phyloP scores from a whole-genome alignment of 2,888 invertebrate species.

The Brenthis daphne region DNA sequence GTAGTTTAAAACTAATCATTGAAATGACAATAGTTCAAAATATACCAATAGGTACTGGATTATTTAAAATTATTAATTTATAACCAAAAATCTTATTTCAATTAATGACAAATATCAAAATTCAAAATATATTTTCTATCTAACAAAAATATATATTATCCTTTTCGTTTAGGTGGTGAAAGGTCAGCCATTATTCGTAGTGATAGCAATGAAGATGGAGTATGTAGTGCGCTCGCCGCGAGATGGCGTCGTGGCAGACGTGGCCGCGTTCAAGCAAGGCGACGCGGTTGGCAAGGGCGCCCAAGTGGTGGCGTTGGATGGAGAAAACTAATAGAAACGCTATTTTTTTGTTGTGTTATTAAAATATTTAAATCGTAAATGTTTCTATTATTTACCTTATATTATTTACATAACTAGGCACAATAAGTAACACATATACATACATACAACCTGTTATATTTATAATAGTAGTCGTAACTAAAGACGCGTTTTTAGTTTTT shows the following conservation, averaged over 20 bases:
- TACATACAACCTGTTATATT: too few relatives aligned
- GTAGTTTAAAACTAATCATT: too few relatives aligned
- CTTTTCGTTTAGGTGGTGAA: conserved; percentile 83
- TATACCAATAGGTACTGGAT: too few relatives aligned
- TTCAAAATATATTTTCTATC: too few relatives aligned
- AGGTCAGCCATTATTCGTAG: conserved; percentile 95
- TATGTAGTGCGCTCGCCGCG: conserved; percentile 93
- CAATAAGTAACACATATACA: too few relatives aligned
- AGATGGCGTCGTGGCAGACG: conserved; percentile 88
- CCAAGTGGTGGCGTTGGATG: conserved; percentile 82
- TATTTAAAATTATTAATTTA: too few relatives aligned
- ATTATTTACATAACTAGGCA: background rate
- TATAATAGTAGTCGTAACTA: too few relatives aligned
- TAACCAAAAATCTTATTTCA: too few relatives aligned
- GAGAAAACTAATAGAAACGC: conserved; percentile 48
- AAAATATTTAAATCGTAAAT: background rate
- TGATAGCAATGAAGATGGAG: conserved; percentile 99
- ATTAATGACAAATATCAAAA: too few relatives aligned
- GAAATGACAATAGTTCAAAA: too few relatives aligned
- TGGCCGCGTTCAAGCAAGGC: conserved; percentile 87
- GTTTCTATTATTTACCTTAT: background rate
- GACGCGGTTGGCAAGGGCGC: conserved; percentile 92
- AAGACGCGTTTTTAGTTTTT: too few relatives aligned
- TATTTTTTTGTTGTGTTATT: conserved; percentile 10
- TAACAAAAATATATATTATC: too few relatives aligned